Conservation (phyloP, 2,888 invertebrate species). For the Germaria angustata region DNA sequence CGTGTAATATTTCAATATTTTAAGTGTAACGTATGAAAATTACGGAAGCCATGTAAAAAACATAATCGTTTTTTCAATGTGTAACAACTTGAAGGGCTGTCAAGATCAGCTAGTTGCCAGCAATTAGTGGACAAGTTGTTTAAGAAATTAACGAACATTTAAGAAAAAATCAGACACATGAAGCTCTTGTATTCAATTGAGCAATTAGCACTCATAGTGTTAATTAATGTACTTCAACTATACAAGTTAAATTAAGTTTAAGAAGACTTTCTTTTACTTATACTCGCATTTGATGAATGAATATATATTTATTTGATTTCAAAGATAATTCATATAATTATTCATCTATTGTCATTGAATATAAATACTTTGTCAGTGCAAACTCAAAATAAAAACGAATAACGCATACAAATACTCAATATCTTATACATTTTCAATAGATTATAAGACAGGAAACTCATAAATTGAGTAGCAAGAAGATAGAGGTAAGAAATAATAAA, state of each 20-base stretch:
- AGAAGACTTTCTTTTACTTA: too few relatives aligned
- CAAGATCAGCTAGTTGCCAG: neutral
- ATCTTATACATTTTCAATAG: too few relatives aligned
- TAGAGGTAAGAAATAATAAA: neutral
- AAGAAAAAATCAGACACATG: neutral
- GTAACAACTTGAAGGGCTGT: neutral
- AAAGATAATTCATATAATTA: too few relatives aligned
- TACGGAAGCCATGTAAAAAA: neutral
- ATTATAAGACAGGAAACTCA: too few relatives aligned
- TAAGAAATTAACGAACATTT: conserved; percentile 10
- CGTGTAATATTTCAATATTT: neutral
- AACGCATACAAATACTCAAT: too few relatives aligned
- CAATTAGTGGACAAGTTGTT: neutral
- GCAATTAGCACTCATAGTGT: neutral
- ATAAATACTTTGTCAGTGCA: too few relatives aligned
- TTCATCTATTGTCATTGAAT: too few relatives aligned
- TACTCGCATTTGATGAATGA: too few relatives aligned
- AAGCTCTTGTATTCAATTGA: neutral
- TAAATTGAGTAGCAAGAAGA: too few relatives aligned
- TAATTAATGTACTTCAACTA: neutral
- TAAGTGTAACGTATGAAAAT: neutral
- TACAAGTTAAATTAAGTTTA: neutral
- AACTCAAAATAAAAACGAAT: too few relatives aligned
- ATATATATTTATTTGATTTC: too few relatives aligned
- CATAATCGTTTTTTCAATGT: neutral